Evolutionary conservation across 2,113 vertebrate species (phyloP).

Genomic region (Phoenicopterus ruber): DNA sequence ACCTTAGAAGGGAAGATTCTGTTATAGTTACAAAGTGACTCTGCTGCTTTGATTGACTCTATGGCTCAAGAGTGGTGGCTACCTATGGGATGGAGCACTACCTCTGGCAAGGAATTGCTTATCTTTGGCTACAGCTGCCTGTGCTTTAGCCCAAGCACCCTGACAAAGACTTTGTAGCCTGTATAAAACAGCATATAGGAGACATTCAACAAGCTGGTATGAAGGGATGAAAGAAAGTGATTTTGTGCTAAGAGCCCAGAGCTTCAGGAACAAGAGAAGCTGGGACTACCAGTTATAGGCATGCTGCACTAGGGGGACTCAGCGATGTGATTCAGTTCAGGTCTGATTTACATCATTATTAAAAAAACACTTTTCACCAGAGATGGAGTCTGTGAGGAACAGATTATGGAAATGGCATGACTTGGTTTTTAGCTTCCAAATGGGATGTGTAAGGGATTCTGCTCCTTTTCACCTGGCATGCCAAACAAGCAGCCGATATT

Average conservation of each 20-base stretch:
- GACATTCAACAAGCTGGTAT: fast-evolving
- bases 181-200: background rate
- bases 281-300: background rate
- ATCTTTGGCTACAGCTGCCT: background rate
- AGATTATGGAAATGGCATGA: background rate
- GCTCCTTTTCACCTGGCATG: background rate
- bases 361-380: background rate
- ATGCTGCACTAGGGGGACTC: background rate
- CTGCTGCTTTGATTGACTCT: background rate
- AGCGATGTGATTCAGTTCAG: background rate
- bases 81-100: background rate
- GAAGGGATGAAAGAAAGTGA: background rate
- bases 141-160: background rate
- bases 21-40: background rate
- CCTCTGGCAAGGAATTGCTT: background rate
- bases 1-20: background rate
- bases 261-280: background rate
- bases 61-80: background rate
- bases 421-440: background rate
- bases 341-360: background rate
- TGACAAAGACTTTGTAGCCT: background rate
- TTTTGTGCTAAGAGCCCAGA: background rate
- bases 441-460: background rate
- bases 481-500: background rate
- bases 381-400: background rate